Base-by-base conservation (phyloP, 35 echinoderm and acorn worm genomes). In the Apostichopus parvimensis region DNA sequence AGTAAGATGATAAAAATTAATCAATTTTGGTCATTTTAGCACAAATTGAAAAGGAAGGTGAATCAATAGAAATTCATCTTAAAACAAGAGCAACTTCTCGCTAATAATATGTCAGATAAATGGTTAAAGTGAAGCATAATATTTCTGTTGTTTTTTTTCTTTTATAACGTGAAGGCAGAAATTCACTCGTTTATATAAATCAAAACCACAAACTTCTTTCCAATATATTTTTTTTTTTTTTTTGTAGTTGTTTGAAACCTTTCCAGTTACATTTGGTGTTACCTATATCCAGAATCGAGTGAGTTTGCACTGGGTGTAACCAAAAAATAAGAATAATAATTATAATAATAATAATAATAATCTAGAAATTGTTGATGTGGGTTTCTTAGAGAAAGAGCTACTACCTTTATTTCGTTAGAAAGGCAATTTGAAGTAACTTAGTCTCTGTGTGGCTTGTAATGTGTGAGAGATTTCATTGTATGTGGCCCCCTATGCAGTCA, bases 381-480 rank as follows among this genome's bases (percentile, higher is more conserved):
- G 71, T 75, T 75, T 75, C 71, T 75, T 75, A 75, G 71, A 75
- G 71, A 75, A 75, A 75, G n/a, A 75, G 71, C 71, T 75, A 75
- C 71, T 18, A 18, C 71, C 71, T 75, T 75, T 75, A 18, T 75
- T 75, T 75, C 71, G n/a, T 18, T 75, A 75, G 71, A n/a, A 75
- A 75, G 71, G 71, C 21, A 75, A 20, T 75, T 75, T 75, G 15
- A 18, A 75, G 71, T 75, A 75, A 22, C 71, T 14, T 75, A 75
- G 71, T 75, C 71, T 75, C 71, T n/a, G 71, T 22, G 7, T 75
- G 71, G 71, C 71, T 75, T 75, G 71, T 75, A 75, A 75, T 75
- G 71, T 75, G 71, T 75, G 71, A 75, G 71, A 75, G 20, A 75
- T 75, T 75, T 18, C 71, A 75, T 20, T 75, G 71, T 75, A 75